phyloP scores from a whole-genome alignment of 2,888 invertebrate species.

The Machimus atricapillus region DNA sequence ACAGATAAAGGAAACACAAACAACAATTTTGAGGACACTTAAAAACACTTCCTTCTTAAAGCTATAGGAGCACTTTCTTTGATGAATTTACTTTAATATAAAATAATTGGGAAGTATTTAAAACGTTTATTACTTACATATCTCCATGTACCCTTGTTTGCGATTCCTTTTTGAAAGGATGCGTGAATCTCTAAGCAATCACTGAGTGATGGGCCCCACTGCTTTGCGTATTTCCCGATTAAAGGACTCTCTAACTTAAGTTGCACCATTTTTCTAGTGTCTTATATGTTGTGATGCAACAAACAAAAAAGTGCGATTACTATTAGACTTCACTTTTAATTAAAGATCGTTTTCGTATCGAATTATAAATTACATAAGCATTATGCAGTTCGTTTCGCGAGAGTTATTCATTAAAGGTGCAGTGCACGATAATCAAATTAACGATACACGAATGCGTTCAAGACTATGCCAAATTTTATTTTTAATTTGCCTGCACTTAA shows the following conservation, averaged over 20 bases:
- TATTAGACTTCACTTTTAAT: background rate
- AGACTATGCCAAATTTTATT: background rate
- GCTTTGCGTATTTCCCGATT: constrained; percentile 50
- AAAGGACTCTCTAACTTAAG: constrained; percentile 51
- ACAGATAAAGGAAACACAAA: background rate
- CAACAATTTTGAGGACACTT: background rate
- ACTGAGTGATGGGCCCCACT: constrained; percentile 53
- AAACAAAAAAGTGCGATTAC: background rate
- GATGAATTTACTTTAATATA: background rate
- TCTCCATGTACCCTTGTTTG: constrained; percentile 53
- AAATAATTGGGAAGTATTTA: background rate
- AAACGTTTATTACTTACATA: constrained; percentile 50
- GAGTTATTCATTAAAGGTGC: background rate
- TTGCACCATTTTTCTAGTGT: constrained; percentile 50
- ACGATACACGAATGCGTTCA: background rate
- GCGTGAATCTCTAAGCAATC: constrained; percentile 54
- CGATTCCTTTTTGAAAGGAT: constrained; percentile 51
- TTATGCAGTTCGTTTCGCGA: background rate
- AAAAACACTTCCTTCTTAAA: background rate
- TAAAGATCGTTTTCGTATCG: background rate
- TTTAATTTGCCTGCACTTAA: background rate
- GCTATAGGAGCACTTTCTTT: background rate
- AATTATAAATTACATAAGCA: constrained; percentile 9
- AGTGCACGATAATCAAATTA: background rate
- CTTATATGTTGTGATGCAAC: background rate